A percentile compares a stretch with the other conserved stretches of the same genome.
phyloP scores from a whole-genome alignment of 2,113 vertebrate species.

The Phyllostomus discolor region DNA sequence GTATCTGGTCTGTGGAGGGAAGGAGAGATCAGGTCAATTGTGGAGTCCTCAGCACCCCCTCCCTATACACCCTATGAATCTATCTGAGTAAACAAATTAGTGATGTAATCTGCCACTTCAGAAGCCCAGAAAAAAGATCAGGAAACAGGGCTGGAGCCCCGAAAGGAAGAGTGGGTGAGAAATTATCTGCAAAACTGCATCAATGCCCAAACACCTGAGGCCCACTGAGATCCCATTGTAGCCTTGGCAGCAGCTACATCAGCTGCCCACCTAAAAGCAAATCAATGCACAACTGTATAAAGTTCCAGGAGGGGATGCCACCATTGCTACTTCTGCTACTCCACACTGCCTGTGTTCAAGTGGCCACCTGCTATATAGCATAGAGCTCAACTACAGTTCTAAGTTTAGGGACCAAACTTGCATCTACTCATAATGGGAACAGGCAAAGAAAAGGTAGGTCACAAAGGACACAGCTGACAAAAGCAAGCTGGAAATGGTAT shows the following conservation, averaged over 20 bases:
- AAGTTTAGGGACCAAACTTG: constrained; percentile 26
- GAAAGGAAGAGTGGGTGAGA: neutral
- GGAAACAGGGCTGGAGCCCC: neutral
- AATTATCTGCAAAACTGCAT: constrained; percentile 2
- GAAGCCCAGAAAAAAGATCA: neutral
- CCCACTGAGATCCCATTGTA: neutral
- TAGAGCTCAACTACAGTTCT: neutral
- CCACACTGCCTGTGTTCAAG: neutral
- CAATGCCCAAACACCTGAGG: constrained; percentile 9
- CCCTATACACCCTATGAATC: neutral
- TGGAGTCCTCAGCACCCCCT: neutral
- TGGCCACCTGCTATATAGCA: neutral
- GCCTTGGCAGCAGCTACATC: neutral
- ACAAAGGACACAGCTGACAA: neutral
- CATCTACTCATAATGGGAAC: neutral
- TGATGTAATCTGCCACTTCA: neutral
- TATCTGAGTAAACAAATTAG: constrained; percentile 19
- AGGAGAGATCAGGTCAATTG: neutral
- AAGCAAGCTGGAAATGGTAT: constrained; percentile 14
- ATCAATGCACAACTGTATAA: constrained; percentile 15
- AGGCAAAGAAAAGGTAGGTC: neutral
- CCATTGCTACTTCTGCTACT: neutral
- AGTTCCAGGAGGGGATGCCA: neutral
- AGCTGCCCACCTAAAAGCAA: constrained; percentile 12
- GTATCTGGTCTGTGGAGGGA: neutral